Evolutionary conservation across 2,888 invertebrate species (phyloP), one percentile per base, ranked within the genome.

Genomic region (Sminthurinus aureus): DNA sequence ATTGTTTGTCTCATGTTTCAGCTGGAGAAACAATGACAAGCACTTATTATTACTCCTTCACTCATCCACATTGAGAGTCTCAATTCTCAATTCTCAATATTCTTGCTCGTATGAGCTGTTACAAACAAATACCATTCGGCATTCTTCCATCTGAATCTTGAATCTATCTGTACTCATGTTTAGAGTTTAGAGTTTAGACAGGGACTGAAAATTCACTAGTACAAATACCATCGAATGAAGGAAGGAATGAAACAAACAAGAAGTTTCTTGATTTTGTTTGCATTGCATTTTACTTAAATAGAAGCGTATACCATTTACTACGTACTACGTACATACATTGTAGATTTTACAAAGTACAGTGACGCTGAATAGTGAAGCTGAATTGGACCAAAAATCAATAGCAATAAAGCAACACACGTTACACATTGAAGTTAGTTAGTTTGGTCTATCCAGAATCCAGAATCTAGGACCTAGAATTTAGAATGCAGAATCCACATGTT

Each of bases 221-320:
- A 71, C 22, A 26, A 71, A 24, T 13, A 71, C 26, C 13, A 69
- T 11, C 0, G n/a, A 22, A 69, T 20, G 67, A 24, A 71, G 1
- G 6, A 38, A 38, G 6, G 38, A 38, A 38, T 38, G 38, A 38
- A 38, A 38, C 38, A 38, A 38, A 38, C 38, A 4, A 71, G 24
- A 71, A 71, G 24, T 71, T 71, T 6, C 67, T 69, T 69, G 71
- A 71, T 71, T 71, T 24, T 71, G 71, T 71, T 71, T 58, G 9
- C 58, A 58, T 58, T 58, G 9, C 58, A 38, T 38, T 38, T 38
- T 38, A 22, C 67, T 67, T 67, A 8, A n/a, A 67, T 20, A 2
- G 4, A 71, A 13, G 24, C 26, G 22, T 4, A 71, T n/a, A n/a
- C n/a, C 38, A 38, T 38, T 38, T n/a, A 66, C 38, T 38, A 38